These are phyloP conservation scores for Iguana delicatissima DNA, from an alignment of 2,797 vertebrate species.

Conservation along the genomic window DNA sequence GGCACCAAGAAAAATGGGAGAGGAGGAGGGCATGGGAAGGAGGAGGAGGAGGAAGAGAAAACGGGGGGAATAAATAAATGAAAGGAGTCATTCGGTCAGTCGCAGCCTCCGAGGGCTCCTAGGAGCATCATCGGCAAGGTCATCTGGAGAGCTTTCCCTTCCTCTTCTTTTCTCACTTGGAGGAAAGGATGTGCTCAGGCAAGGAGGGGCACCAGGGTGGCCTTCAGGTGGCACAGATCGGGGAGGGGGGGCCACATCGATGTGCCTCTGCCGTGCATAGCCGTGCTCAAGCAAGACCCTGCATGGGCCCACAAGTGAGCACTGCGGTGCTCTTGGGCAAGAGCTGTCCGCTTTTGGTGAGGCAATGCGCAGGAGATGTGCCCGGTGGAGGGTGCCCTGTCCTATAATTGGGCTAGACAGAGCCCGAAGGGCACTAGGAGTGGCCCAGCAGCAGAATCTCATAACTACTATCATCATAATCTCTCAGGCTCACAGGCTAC, in stretches of 20 bases:
- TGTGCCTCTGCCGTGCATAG: not conserved
- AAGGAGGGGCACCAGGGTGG: fast-evolving
- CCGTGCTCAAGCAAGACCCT: not conserved
- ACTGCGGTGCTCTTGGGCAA: not conserved
- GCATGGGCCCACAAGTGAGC: too few relatives aligned
- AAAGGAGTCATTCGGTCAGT: not conserved
- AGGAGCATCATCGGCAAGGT: conserved; percentile 10
- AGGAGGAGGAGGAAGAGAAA: not conserved
- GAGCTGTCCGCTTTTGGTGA: not conserved
- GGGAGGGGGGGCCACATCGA: too few relatives aligned
- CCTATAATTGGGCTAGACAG: too few relatives aligned
- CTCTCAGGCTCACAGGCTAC: too few relatives aligned
- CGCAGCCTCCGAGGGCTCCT: conserved; percentile 12
- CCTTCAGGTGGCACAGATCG: too few relatives aligned
- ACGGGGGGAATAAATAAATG: not conserved
- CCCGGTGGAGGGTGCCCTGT: too few relatives aligned
- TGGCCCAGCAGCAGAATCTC: too few relatives aligned
- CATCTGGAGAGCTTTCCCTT: not conserved
- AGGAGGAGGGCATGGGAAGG: too few relatives aligned
- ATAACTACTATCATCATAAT: not conserved
- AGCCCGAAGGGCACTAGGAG: too few relatives aligned
- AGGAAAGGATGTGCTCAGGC: not conserved
- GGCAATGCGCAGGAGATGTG: too few relatives aligned
- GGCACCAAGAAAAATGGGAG: too few relatives aligned
- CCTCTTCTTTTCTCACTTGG: not conserved